A percentile compares a stretch with the other conserved stretches of the same genome.
phyloP scores from a whole-genome alignment of 2,113 vertebrate genomes.

The Cinclus mexicanus region DNA sequence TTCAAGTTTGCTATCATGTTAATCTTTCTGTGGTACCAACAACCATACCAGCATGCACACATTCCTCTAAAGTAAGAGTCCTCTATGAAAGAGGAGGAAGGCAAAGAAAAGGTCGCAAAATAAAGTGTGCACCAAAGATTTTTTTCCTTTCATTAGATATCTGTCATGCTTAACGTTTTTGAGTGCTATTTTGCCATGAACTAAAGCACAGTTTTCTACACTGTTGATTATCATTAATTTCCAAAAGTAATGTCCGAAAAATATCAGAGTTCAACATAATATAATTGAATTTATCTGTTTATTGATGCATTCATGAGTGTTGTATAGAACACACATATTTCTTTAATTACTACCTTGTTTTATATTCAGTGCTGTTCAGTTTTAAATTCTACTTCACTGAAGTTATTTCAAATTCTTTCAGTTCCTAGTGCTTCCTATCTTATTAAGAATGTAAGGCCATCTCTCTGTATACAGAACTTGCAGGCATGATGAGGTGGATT shows the following conservation, averaged over 20 bases:
- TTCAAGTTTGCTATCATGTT: background rate
- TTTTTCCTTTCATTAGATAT: background rate
- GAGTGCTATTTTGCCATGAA: background rate
- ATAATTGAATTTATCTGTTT: background rate
- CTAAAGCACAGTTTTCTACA: background rate
- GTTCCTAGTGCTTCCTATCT: background rate
- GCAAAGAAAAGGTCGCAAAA: background rate
- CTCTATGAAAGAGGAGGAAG: background rate
- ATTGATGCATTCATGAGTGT: background rate
- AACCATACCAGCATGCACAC: background rate
- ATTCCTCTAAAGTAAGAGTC: background rate
- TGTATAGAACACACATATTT: background rate
- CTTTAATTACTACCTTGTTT: background rate
- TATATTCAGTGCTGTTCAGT: background rate
- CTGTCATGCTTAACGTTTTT: background rate
- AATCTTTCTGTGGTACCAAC: background rate
- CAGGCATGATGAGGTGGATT: background rate
- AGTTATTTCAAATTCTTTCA: background rate
- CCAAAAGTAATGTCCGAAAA: background rate
- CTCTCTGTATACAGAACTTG: background rate
- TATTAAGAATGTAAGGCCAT: slow-evolving; percentile 23
- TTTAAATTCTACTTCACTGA: background rate
- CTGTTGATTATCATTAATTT: background rate
- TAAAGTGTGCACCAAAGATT: background rate
- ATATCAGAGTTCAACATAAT: background rate